Conservation (phyloP, 2,113 vertebrate species). For the Acrocephalus kingi region DNA sequence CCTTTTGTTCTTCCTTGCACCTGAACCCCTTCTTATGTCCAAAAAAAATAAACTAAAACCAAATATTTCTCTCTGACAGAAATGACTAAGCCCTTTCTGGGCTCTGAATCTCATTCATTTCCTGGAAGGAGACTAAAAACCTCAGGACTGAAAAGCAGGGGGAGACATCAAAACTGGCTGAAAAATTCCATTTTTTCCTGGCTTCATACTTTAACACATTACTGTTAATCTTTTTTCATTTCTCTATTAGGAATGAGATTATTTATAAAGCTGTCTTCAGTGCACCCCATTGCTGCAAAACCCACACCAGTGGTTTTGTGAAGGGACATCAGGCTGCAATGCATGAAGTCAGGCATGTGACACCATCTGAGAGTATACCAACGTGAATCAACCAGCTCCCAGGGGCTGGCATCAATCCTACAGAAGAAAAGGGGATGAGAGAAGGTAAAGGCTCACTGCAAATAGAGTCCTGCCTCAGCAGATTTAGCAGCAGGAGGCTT, state of each 20-base stretch:
- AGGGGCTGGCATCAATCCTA: neutral
- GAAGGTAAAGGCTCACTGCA: neutral
- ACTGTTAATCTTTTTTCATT: neutral
- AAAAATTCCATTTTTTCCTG: neutral
- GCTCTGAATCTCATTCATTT: constrained; percentile 26
- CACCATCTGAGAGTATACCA: neutral
- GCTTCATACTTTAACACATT: neutral
- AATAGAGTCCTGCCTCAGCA: neutral
- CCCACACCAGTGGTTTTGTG: neutral
- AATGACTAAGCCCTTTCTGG: constrained; percentile 33
- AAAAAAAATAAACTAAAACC: constrained; percentile 45
- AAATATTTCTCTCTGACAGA: constrained; percentile 49
- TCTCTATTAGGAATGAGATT: neutral
- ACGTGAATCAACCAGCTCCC: neutral
- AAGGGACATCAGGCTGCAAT: neutral
- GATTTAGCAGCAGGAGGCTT: neutral
- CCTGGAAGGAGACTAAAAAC: constrained; percentile 39
- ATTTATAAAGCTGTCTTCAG: neutral
- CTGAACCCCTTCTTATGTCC: constrained; percentile 34
- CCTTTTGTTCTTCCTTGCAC: constrained; percentile 46
- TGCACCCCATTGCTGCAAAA: neutral
- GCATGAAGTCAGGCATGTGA: accelerated
- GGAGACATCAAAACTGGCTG: constrained; percentile 1
- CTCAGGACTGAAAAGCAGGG: neutral
- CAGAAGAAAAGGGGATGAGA: neutral